Percentiles rank a stretch among this genome's conserved stretches.
Evolutionary conservation across 2,888 invertebrate species (phyloP).

Genomic region (Ischnura elegans): DNA sequence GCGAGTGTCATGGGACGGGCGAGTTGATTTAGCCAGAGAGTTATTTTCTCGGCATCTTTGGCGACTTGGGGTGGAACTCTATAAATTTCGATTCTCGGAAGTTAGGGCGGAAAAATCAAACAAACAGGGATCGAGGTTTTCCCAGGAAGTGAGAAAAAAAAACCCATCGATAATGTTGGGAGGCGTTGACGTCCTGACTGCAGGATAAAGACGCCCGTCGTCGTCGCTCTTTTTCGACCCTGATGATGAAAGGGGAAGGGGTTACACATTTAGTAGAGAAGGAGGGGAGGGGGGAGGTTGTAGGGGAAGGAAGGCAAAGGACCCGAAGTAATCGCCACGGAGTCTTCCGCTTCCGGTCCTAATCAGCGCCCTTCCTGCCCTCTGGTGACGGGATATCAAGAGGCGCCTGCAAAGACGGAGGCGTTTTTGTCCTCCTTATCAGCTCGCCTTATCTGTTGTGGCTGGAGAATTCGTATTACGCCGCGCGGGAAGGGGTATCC

Average conservation of each 20-base stretch:
- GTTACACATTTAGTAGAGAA: background rate
- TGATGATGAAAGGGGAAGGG: background rate
- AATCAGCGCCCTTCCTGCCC: conserved; percentile 60
- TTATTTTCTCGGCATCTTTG: background rate
- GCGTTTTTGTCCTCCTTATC: background rate
- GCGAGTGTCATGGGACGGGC: background rate
- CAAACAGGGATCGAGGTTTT: background rate
- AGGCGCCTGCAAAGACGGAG: background rate
- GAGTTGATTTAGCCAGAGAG: background rate
- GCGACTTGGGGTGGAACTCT: background rate
- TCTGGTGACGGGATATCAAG: conserved; percentile 43
- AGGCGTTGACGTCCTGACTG: conserved; percentile 12
- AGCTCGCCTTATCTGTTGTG: background rate
- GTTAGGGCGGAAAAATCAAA: background rate
- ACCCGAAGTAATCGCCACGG: background rate
- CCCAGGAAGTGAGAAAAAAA: background rate
- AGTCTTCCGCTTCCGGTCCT: conserved; percentile 61
- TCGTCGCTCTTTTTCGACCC: background rate
- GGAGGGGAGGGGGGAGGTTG: background rate
- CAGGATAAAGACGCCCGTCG: background rate
- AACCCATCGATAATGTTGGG: background rate
- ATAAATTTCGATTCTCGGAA: background rate
- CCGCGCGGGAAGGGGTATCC: background rate
- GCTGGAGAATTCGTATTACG: background rate
- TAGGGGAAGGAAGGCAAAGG: background rate